Conservation (phyloP, 2,888 invertebrate genomes). For the Philonicus albiceps region DNA sequence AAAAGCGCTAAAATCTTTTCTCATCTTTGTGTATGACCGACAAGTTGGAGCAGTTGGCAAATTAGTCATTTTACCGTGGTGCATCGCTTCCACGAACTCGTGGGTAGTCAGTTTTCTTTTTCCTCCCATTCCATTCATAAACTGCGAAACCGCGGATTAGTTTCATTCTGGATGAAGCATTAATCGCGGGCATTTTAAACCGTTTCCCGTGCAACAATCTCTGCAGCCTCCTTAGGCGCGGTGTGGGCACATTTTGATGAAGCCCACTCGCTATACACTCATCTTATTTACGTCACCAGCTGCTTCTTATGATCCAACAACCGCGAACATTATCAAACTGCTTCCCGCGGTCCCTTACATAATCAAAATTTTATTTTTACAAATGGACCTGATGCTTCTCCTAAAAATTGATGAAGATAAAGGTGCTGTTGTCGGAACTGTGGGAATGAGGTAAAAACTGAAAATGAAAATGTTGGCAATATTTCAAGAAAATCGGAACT, state of each 20-base stretch:
- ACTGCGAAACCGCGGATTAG: neutral
- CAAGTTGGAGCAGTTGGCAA: neutral
- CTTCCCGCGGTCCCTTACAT: neutral
- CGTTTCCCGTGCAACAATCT: neutral
- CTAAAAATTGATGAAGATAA: neutral
- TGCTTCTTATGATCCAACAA: neutral
- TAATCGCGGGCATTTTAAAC: neutral
- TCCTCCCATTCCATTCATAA: neutral
- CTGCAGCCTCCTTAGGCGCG: neutral
- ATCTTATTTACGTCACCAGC: neutral
- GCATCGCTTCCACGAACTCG: neutral
- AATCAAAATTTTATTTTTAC: constrained; percentile 4
- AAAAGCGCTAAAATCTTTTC: neutral
- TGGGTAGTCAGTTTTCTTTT: neutral
- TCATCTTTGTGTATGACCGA: neutral
- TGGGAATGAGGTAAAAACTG: neutral
- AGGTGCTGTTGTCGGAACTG: neutral
- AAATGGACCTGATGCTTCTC: neutral
- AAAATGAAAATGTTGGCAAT: neutral
- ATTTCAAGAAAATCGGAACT: neutral
- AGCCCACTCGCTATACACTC: neutral
- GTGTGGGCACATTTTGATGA: neutral
- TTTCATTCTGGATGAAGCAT: neutral
- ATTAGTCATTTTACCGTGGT: neutral
- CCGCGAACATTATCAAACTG: neutral